Evolutionary conservation across 2,797 vertebrate genomes (phyloP), one percentile per base, ranked within the genome.

Genomic region (Echeneis naucrates): DNA sequence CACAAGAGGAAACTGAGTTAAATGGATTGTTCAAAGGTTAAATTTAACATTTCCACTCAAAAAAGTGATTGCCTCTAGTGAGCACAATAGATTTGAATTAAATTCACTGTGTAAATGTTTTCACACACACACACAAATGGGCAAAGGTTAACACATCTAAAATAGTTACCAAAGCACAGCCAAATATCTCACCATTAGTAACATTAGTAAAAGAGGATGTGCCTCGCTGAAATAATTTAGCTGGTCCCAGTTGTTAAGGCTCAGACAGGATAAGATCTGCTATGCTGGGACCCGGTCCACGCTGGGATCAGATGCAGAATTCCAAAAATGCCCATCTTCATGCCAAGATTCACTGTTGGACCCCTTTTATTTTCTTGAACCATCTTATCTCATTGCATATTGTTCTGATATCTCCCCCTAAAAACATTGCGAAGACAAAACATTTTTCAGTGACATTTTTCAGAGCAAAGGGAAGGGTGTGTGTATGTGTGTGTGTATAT

Each of bases 241-340:
- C 75, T 50, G 67, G 66, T 89, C 54, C 82, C 83, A 84, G 84
- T 87, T 84, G 82, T 89, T 80, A 53, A 48, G 74, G 88, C 82
- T 84, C 82, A 80, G 72, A 67, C 74, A 76, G 87, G 85, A 89
- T 90, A 83, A 78, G 79, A 88, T 91, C 80, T 90, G 86, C 88
- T 86, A 85, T 89, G 87, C 70, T 87, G 85, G 90, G 88, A 88
- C 71, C 70, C 44, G 79, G 84, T 92, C 87, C 87, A 89, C 65
- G 55, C 78, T 44, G 60, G 88, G 88, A 93, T 94, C 88, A 89
- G 85, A 91, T 92, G 79, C 83, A 93, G 90, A 93, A 94, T 95
- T 93, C 87, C 88, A 93, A 88, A 92, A 91, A 94, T 94, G 92
- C 88, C 89, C 81, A 80, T 81, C 68, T 64, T 65, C 83, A 77